Evolutionary conservation across 2,888 invertebrate species (phyloP).

Genomic region (Fissipunctia ypsillon): DNA sequence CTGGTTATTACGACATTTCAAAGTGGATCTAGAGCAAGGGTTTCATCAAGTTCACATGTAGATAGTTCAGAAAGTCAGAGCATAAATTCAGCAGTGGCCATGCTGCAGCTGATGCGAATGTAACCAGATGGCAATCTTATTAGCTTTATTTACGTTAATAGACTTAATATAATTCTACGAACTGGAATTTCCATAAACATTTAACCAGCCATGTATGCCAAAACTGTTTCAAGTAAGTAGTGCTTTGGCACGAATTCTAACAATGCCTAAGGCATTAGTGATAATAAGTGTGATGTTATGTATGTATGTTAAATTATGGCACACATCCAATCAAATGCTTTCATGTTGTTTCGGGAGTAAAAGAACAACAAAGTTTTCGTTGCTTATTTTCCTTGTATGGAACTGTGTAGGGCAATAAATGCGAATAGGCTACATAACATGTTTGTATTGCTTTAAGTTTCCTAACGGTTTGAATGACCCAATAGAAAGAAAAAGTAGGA

Average conservation of each 20-base stretch:
- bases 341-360: constrained; percentile 37
- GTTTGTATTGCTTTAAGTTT: constrained; percentile 41
- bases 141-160: constrained; percentile 11
- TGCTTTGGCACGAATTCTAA: constrained; percentile 54
- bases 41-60: constrained; percentile 5
- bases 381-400: constrained; percentile 48
- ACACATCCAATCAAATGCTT: constrained; percentile 55
- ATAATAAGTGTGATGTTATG: constrained; percentile 45
- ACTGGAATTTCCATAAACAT: constrained; percentile 30
- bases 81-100: neutral
- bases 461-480: constrained; percentile 10
- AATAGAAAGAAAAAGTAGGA: constrained; percentile 10
- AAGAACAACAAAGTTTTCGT: constrained; percentile 44
- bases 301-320: constrained; percentile 54
- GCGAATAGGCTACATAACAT: constrained; percentile 29
- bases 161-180: neutral
- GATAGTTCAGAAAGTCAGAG: neutral
- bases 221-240: constrained; percentile 31
- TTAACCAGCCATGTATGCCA: constrained; percentile 23
- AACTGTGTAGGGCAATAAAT: constrained; percentile 23
- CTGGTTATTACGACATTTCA: neutral
- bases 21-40: neutral
- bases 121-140: neutral
- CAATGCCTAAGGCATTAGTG: constrained; percentile 45
- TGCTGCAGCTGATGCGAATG: neutral